Base-by-base conservation (phyloP, 2,113 vertebrate genomes). In the Hylia prasina region DNA sequence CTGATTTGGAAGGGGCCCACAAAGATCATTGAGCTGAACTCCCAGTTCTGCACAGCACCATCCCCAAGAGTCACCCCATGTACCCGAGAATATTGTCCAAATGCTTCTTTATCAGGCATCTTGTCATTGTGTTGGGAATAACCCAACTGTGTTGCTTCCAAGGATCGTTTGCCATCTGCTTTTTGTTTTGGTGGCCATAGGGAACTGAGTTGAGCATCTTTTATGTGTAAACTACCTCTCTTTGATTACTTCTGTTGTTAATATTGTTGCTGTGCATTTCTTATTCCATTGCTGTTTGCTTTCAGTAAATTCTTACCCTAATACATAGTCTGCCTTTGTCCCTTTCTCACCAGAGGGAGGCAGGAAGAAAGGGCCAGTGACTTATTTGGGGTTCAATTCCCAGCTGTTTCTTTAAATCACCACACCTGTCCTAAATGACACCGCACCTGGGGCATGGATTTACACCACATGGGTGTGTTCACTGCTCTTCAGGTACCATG, bases 381-480 rank as follows among this genome's bases (percentile, higher is more conserved):
- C 28, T 78, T 77, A 45, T 39, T 19, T 45, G 39, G 33, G 19
- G 19, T 53, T 61, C 61, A 53, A 78, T 53, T 61, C 33, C 47
- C 54, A n/a, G 23, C 18, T 69, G 15, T 28, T 33, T 78, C 58
- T 78, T 60, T 33, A 39, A 78, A 69, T 12, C 18, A 78, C 15
- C 28, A 19, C 28, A 51, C 45, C 16, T 33, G 18, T 45, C 42
- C 39, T 53, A 76, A 65, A 60, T 9, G 11, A 30, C n/a, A 35
- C 18, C 6, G 2, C 11, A 33, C 50, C 23, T 23, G 12, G 17
- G 80, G 10, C 0, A 0, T 25, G 35, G n/a, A 58, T 89, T 70
- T 63, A 64, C 60, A 47, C 50, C 2, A 0, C 30, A 5, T 6
- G 39, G 60, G 15, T 53, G 42, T 28, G 69, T 82, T 76, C 4